Evolutionary conservation across 2,797 vertebrate species (phyloP).

Genomic region (Erithacus rubecula): DNA sequence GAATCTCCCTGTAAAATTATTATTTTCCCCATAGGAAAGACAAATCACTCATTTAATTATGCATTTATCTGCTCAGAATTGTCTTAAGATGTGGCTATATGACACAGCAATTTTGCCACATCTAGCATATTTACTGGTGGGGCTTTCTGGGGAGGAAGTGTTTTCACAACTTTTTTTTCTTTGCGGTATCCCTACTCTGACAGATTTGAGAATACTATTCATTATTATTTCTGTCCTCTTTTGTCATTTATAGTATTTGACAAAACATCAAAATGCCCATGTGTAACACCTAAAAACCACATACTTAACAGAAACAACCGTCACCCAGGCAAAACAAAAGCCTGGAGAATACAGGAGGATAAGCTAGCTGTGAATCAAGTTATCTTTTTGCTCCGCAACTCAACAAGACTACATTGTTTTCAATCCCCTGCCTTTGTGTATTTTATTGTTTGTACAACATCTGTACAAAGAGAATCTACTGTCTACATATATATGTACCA

Average conservation of each 20-base stretch:
- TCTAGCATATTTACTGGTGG: background rate
- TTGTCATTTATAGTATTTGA: background rate
- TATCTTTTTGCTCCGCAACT: background rate
- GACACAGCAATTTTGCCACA: background rate
- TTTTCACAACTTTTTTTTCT: background rate
- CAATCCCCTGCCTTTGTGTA: background rate
- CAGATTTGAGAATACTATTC: background rate
- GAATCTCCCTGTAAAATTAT: background rate
- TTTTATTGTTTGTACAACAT: background rate
- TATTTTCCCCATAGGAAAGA: conserved; percentile 6
- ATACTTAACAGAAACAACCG: background rate
- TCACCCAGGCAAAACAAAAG: background rate
- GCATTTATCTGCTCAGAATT: background rate
- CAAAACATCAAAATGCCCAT: background rate
- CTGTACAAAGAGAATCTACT: background rate
- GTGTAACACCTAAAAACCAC: background rate
- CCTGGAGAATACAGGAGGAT: background rate
- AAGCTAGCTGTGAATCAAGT: background rate
- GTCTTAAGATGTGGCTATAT: background rate
- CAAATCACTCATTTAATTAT: background rate
- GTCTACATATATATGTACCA: background rate
- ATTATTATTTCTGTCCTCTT: background rate
- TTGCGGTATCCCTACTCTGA: background rate
- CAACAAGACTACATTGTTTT: background rate
- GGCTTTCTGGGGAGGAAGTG: background rate